phyloP scores from a whole-genome alignment of 1,140 invertebrate genomes.

The Cydia amplana region DNA sequence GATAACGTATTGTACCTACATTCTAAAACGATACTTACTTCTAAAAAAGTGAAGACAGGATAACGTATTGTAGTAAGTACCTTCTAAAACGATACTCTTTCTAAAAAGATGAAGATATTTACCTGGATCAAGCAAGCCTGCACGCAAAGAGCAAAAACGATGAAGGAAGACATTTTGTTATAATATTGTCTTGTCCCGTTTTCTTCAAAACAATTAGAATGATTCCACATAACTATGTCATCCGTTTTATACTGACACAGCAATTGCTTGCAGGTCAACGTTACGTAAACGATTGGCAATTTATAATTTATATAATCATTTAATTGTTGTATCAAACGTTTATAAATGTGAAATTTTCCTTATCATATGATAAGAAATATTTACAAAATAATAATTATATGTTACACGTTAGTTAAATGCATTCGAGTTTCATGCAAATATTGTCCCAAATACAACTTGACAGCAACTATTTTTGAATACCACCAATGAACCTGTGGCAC shows the following conservation, averaged over 20 bases:
- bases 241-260: not conserved
- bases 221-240: not conserved
- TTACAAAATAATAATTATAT: not conserved
- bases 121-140: conserved; percentile 46
- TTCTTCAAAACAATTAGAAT: too few species aligned
- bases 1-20: too few species aligned
- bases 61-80: too few species aligned
- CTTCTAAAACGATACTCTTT: too few species aligned
- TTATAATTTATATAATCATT: not conserved
- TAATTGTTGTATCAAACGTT: conserved; percentile 6
- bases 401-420: not conserved
- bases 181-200: too few species aligned
- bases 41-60: too few species aligned
- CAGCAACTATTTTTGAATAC: not conserved
- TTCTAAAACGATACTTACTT: too few species aligned
- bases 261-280: not conserved
- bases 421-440: not conserved
- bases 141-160: conserved; percentile 42
- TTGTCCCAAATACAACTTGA: not conserved
- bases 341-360: not conserved
- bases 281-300: not conserved
- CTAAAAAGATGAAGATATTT: conserved; percentile 12
- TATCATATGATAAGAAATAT: not conserved
- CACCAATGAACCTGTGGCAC: too few species aligned
- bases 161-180: conserved; percentile 38